Evolutionary conservation across 2,888 invertebrate genomes (phyloP).

Genomic region (Eupithecia pulchellata): DNA sequence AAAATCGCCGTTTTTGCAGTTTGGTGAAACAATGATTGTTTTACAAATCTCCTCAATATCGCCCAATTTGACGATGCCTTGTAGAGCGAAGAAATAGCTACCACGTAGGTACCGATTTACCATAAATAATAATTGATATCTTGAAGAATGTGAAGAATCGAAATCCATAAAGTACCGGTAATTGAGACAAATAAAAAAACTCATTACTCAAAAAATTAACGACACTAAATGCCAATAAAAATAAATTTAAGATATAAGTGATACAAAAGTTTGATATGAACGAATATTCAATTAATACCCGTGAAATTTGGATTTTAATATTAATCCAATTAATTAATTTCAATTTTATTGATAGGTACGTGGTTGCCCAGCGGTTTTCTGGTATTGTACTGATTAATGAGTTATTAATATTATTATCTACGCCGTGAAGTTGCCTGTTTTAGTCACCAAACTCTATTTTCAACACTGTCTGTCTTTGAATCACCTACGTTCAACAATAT

Average conservation of each 20-base stretch:
- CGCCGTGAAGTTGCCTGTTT: too few species aligned
- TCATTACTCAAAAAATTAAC: background rate
- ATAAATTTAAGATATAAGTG: conserved; percentile 15
- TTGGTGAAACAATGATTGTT: background rate
- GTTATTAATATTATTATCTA: too few species aligned
- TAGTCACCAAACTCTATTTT: too few species aligned
- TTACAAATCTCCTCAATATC: too few species aligned
- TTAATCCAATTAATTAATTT: conserved; percentile 23
- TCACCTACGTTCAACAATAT: too few species aligned
- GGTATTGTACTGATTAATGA: background rate
- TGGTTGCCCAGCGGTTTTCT: background rate
- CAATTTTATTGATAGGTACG: conserved; percentile 9
- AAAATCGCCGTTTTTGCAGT: background rate
- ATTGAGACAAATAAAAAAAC: background rate
- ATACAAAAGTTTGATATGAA: conserved; percentile 19
- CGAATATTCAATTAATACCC: conserved; percentile 28
- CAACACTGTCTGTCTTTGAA: too few species aligned
- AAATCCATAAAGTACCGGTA: background rate
- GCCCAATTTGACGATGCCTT: too few species aligned
- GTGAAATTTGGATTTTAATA: conserved; percentile 39
- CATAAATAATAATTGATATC: too few species aligned
- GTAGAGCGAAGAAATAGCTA: too few species aligned
- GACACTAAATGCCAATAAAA: background rate
- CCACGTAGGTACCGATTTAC: too few species aligned
- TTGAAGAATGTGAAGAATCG: background rate